A percentile compares a stretch with the other conserved stretches of the same genome.
phyloP scores from a whole-genome alignment of 2,888 invertebrate genomes.

The Plebejus anna region DNA sequence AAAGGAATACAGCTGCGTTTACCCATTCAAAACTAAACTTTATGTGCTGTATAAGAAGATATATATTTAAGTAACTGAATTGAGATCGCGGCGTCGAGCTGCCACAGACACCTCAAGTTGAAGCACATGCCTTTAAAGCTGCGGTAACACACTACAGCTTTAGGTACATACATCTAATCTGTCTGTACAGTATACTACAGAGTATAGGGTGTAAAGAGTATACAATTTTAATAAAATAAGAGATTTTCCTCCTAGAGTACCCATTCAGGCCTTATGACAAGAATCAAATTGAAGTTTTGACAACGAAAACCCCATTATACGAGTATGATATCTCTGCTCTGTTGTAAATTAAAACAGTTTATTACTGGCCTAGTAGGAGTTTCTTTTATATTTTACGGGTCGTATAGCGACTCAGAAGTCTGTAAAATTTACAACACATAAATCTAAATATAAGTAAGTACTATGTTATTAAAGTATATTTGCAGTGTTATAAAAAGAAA shows the following conservation, averaged over 20 bases:
- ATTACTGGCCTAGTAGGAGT: no score
- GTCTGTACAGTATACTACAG: neutral
- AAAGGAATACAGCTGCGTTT: neutral
- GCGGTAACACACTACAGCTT: neutral
- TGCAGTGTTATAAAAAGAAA: neutral
- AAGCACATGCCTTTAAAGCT: neutral
- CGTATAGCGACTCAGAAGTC: no score
- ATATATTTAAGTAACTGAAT: no score
- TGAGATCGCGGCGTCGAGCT: no score
- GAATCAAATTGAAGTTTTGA: neutral
- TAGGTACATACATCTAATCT: neutral
- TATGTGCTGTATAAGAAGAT: neutral
- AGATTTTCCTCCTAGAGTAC: no score
- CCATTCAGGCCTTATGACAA: no score
- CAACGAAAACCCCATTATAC: no score
- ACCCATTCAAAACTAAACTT: neutral
- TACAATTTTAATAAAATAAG: no score
- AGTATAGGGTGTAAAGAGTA: no score
- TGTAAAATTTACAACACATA: neutral
- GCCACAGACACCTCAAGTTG: neutral
- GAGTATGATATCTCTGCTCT: neutral
- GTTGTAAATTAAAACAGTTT: neutral
- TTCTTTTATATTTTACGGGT: no score
- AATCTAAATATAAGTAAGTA: conserved; percentile 6
- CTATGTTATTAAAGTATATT: conserved; percentile 7